These are phyloP conservation scores for Drosophila parthenogenetica DNA, from an alignment of 2,888 invertebrate genomes.

Conservation along the genomic window DNA sequence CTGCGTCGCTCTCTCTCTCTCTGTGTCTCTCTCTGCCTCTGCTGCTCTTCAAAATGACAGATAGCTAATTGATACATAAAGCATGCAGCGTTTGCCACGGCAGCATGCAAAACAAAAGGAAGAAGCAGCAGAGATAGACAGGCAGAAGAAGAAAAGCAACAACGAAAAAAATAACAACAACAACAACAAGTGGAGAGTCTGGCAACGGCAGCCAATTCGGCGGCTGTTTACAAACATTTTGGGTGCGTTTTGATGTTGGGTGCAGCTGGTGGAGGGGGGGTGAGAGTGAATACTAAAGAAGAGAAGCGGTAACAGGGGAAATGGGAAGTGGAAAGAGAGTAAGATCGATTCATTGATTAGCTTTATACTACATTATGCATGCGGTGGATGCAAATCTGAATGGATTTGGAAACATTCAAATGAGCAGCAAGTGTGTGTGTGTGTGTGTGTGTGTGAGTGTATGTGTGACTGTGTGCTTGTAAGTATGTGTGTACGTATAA, in stretches of 20 bases:
- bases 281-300: no score
- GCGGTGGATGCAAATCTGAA: constrained; percentile 54
- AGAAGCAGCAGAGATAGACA: neutral
- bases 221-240: constrained; percentile 26
- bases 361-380: constrained; percentile 55
- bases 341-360: constrained; percentile 60
- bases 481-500: neutral
- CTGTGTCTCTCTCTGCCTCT: constrained; percentile 6
- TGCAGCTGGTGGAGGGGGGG: no score
- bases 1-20: constrained; percentile 6
- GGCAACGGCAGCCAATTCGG: constrained; percentile 47
- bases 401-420: constrained; percentile 53
- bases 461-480: neutral
- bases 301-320: neutral
- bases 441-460: neutral
- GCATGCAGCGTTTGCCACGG: constrained; percentile 21
- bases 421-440: constrained; percentile 2
- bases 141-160: neutral
- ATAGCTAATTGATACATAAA: constrained; percentile 73
- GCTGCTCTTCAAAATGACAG: constrained; percentile 20
- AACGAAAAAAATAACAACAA: neutral
- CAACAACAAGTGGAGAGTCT: neutral
- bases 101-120: neutral
- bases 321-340: neutral
- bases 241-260: constrained; percentile 29